These are phyloP conservation scores for Stramonita haemastoma DNA, from an alignment of 2,888 invertebrate genomes.

Conservation along the genomic window DNA sequence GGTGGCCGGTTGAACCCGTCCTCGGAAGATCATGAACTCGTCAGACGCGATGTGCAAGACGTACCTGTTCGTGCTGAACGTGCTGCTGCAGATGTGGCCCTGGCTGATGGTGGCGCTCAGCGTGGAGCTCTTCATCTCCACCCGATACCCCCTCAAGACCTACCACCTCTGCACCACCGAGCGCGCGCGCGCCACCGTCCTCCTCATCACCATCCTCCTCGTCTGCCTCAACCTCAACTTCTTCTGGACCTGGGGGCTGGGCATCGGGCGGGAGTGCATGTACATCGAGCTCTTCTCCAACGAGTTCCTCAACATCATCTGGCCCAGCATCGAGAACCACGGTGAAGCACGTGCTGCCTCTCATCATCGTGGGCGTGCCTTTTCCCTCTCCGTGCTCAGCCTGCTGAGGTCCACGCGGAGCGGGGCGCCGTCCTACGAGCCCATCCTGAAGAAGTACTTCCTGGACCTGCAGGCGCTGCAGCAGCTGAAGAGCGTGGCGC, in stretches of 20 bases:
- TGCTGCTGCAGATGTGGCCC: constrained; percentile 65
- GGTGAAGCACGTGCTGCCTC: constrained; percentile 66
- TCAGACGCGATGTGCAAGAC: constrained; percentile 74
- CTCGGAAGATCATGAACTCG: constrained; percentile 59
- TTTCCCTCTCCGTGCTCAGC: constrained; percentile 51
- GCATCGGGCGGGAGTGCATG: constrained; percentile 50
- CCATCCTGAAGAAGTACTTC: constrained; percentile 64
- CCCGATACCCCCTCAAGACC: constrained; percentile 63
- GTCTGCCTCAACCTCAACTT: constrained; percentile 74
- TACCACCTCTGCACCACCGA: constrained; percentile 71
- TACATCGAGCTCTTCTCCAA: constrained; percentile 65
- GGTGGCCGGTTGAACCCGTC: constrained; percentile 55
- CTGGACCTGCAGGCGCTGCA: constrained; percentile 63
- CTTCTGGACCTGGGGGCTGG: constrained; percentile 75
- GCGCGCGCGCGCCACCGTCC: constrained; percentile 67
- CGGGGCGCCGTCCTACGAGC: constrained; percentile 46
- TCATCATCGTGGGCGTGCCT: constrained; percentile 58
- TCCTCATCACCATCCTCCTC: constrained; percentile 72
- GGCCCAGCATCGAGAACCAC: constrained; percentile 70
- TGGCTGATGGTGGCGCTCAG: constrained; percentile 73
- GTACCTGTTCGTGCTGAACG: constrained; percentile 69
- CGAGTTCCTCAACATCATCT: constrained; percentile 65
- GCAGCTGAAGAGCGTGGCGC: constrained; percentile 55
- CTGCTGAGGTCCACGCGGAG: constrained; percentile 33
- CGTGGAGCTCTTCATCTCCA: constrained; percentile 70